These are phyloP conservation scores for Lepidochitona cinerea DNA, from an alignment of 2,888 invertebrate genomes.

Conservation along the genomic window DNA sequence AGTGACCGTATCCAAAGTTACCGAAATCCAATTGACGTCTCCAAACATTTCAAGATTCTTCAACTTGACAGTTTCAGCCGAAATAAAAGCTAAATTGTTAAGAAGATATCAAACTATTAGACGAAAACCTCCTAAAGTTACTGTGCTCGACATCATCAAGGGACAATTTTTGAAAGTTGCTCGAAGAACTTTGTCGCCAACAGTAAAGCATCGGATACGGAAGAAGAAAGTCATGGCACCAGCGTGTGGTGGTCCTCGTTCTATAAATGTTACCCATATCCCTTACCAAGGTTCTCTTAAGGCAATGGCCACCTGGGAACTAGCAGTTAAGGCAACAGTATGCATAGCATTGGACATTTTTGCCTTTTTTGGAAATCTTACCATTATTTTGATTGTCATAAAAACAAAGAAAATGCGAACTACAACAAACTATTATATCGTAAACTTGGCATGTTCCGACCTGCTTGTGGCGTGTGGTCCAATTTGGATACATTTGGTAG, in stretches of 20 bases:
- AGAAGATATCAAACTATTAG: background rate
- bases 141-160: background rate
- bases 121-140: background rate
- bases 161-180: background rate
- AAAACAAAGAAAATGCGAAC: slow-evolving; percentile 57
- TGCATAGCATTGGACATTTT: slow-evolving; percentile 40
- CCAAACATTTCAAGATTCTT: background rate
- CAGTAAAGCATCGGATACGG: background rate
- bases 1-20: background rate
- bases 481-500: slow-evolving; percentile 82
- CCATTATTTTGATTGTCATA: slow-evolving; percentile 51
- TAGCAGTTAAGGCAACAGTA: slow-evolving; percentile 42
- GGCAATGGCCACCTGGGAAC: slow-evolving; percentile 42
- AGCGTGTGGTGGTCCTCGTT: background rate
- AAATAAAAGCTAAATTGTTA: background rate
- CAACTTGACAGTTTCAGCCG: background rate
- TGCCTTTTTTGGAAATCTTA: slow-evolving; percentile 51
- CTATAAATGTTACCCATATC: slow-evolving; percentile 35
- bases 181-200: background rate
- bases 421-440: slow-evolving; percentile 64
- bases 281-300: slow-evolving; percentile 35
- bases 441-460: slow-evolving; percentile 63
- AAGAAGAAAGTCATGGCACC: background rate
- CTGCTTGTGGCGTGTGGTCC: slow-evolving; percentile 73
- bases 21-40: background rate